Base-by-base conservation (phyloP, 37 sponge, comb jelly and placozoan genomes). In the Cladorhizidae sp. region DNA sequence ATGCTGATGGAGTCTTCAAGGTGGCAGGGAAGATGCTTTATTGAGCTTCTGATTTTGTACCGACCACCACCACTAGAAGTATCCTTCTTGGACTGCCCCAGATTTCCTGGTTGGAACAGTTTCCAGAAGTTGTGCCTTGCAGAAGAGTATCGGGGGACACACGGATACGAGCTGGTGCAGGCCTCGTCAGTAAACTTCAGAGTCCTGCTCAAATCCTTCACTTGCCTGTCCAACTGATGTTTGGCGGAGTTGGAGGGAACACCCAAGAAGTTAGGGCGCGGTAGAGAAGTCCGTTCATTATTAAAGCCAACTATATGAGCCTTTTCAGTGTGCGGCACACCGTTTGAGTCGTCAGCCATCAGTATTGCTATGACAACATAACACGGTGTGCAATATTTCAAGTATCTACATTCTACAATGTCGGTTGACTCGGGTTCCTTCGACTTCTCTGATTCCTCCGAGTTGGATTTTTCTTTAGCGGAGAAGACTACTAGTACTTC, bases 111-210 rank as follows among this genome's bases (percentile, higher is more conserved):
- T 14, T 42, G 33, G 33, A 72, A 81, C 12, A 81, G 43, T 1
- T 35, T 11, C 33, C 45, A 9, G 20, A 29, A 22, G 14, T 59
- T 40, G 3, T 61, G 58, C 33, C 57, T 76, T 2, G 76, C 75
- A 26, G 52, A 41, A n/a, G 75, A 29, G 55, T 89, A 85, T 26
- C 61, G 38, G 29, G 80, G 18, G 22, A 25, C 37, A 7, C 72
- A 43, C 22, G 90, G 90, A 43, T n/a, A n/a, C 9, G 49, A 45
- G 9, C 81, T 74, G 12, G 67, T 62, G 21, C 40, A 15, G 0
- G 80, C 90, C 18, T 89, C 90, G 12, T 85, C 81, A 40, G 45
- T 74, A 79, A 89, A 89, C 9, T 23, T 42, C 36, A 88, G 59
- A 7, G 55, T 55, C 25, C 22, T 69, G 51, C 85, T 28, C 6